Evolutionary conservation across 2,113 vertebrate species (phyloP).

Genomic region (Hassar affinis): DNA sequence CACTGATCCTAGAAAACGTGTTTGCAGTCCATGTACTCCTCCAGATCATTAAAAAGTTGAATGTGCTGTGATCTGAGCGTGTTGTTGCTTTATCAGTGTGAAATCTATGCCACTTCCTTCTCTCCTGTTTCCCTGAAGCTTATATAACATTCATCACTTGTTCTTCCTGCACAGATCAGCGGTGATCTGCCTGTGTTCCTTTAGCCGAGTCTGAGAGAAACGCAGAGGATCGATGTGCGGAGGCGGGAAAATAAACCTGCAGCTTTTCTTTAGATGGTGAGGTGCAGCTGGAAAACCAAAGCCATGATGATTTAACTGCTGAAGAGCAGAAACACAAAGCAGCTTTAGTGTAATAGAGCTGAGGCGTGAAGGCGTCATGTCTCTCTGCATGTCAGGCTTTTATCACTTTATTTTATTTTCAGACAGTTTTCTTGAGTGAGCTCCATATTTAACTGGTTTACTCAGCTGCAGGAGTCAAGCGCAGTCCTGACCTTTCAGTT

Average conservation of each 20-base stretch:
- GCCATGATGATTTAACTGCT: neutral
- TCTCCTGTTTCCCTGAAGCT: neutral
- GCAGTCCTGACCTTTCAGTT: neutral
- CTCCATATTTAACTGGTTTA: neutral
- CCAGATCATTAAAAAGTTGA: too few relatives aligned
- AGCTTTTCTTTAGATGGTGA: neutral
- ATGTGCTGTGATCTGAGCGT: too few relatives aligned
- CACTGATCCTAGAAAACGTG: too few relatives aligned
- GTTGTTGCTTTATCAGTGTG: neutral
- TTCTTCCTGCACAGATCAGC: too few relatives aligned
- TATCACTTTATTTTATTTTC: slow-evolving; percentile 56
- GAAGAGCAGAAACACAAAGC: neutral
- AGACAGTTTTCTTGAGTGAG: neutral
- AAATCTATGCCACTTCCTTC: neutral
- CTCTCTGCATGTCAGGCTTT: slow-evolving; percentile 64
- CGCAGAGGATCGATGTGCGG: neutral
- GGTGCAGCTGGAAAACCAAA: neutral
- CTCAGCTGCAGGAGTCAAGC: neutral
- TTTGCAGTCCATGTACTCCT: too few relatives aligned
- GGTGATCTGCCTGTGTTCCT: neutral
- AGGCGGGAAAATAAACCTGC: slow-evolving; percentile 1
- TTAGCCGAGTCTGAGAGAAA: neutral
- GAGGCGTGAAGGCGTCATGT: slow-evolving; percentile 35
- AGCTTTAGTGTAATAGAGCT: neutral
- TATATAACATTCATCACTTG: neutral